Evolutionary conservation across 1,140 invertebrate species (phyloP).

Genomic region (Chironomus tepperi): DNA sequence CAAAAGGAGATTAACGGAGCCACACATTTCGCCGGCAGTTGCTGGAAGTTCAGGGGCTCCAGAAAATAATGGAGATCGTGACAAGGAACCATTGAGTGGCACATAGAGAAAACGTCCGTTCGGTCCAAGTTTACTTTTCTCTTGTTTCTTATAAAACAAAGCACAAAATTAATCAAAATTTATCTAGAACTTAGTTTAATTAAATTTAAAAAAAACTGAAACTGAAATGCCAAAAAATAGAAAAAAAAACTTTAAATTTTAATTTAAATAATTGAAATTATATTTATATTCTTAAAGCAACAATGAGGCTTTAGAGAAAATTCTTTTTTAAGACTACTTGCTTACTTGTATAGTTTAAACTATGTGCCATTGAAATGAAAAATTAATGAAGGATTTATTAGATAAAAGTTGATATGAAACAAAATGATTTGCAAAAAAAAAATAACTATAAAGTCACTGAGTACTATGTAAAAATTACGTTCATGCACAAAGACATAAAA

Average conservation of each 20-base stretch:
- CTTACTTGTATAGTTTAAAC: neutral
- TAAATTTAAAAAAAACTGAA: neutral
- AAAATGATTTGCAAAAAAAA: neutral
- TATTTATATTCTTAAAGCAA: neutral
- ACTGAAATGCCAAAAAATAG: neutral
- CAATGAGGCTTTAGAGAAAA: neutral
- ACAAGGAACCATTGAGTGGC: slow-evolving; percentile 32
- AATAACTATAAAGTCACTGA: neutral
- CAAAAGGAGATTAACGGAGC: slow-evolving; percentile 81
- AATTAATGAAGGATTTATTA: too few relatives aligned
- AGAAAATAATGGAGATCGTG: slow-evolving; percentile 34
- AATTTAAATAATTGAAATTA: neutral
- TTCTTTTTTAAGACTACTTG: neutral
- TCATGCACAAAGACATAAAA: slow-evolving; percentile 12
- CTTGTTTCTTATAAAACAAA: slow-evolving; percentile 35
- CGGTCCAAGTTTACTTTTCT: slow-evolving; percentile 39
- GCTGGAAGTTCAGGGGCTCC: slow-evolving; percentile 30
- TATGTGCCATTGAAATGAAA: neutral
- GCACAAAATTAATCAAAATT: too few relatives aligned
- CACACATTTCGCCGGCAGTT: slow-evolving; percentile 58
- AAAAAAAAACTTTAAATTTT: neutral
- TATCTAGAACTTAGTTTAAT: too few relatives aligned
- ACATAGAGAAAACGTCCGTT: slow-evolving; percentile 38
- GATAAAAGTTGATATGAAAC: too few relatives aligned
- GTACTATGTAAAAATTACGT: neutral